Percentiles rank a stretch among this genome's conserved stretches.
These are phyloP conservation scores for Pitta sordida DNA, from an alignment of 2,113 vertebrate species.

Conservation along the genomic window DNA sequence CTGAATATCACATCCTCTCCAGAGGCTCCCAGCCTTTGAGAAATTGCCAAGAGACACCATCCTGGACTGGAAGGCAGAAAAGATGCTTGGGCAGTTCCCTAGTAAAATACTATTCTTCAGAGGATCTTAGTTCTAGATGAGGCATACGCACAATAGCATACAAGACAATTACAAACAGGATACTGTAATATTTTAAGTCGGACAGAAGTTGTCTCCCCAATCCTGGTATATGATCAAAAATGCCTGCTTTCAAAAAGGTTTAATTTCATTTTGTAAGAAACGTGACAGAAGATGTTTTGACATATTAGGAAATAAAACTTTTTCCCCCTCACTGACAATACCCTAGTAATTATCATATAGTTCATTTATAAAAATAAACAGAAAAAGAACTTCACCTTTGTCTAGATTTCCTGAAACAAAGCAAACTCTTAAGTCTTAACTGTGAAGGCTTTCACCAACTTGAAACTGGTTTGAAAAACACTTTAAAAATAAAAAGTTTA, in stretches of 20 bases:
- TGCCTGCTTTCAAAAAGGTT: neutral
- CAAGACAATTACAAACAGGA: neutral
- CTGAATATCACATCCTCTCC: neutral
- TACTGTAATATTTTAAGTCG: neutral
- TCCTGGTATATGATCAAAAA: neutral
- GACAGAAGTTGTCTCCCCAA: neutral
- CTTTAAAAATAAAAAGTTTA: neutral
- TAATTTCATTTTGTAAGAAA: neutral
- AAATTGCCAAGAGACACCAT: neutral
- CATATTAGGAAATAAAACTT: neutral
- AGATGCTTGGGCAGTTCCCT: neutral
- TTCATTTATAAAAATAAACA: neutral
- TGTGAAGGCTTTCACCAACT: neutral
- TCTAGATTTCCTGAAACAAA: neutral
- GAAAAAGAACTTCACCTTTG: neutral
- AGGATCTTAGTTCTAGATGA: neutral
- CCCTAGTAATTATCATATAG: neutral
- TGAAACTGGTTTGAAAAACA: neutral
- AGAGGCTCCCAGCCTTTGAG: neutral
- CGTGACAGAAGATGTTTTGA: neutral
- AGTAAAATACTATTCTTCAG: neutral
- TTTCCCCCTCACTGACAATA: neutral
- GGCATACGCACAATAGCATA: fast-evolving
- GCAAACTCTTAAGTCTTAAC: fast-evolving
- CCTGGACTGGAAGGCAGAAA: neutral